These are phyloP conservation scores for Spodoptera frugiperda DNA, from an alignment of 1,140 invertebrate species.

Conservation along the genomic window DNA sequence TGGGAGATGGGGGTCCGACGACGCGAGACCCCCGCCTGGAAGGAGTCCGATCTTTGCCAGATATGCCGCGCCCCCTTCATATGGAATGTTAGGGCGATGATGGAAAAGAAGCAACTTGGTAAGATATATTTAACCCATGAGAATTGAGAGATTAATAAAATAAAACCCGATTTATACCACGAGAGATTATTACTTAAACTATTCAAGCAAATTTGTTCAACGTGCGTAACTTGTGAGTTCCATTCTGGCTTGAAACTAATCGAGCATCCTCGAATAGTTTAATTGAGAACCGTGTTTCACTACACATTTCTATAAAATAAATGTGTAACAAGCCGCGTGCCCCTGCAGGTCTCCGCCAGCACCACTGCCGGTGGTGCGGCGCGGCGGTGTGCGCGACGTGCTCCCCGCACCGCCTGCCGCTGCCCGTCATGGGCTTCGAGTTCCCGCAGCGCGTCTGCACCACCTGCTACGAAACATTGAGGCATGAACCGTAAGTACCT, in stretches of 20 bases:
- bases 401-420: constrained; percentile 94
- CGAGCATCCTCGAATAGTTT: too few species aligned
- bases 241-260: too few species aligned
- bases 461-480: constrained; percentile 93
- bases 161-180: too few species aligned
- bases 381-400: constrained; percentile 97
- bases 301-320: too few species aligned
- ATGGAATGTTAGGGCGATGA: constrained; percentile 99
- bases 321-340: too few species aligned
- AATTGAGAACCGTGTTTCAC: too few species aligned
- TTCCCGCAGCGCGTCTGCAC: constrained; percentile 98
- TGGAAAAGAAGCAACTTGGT: constrained; percentile 97
- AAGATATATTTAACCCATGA: too few species aligned
- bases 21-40: constrained; percentile 97
- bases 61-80: constrained; percentile 98
- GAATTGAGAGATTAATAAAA: too few species aligned
- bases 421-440: constrained; percentile 99
- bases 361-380: constrained; percentile 96
- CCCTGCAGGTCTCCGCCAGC: constrained; percentile 90
- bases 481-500: constrained; percentile 93
- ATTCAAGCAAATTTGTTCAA: too few species aligned
- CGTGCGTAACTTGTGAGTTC: too few species aligned
- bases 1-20: constrained; percentile 95
- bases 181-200: too few species aligned
- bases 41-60: constrained; percentile 97